Evolutionary conservation across 2,888 invertebrate genomes (phyloP).

Genomic region (Pinctada fucata): DNA sequence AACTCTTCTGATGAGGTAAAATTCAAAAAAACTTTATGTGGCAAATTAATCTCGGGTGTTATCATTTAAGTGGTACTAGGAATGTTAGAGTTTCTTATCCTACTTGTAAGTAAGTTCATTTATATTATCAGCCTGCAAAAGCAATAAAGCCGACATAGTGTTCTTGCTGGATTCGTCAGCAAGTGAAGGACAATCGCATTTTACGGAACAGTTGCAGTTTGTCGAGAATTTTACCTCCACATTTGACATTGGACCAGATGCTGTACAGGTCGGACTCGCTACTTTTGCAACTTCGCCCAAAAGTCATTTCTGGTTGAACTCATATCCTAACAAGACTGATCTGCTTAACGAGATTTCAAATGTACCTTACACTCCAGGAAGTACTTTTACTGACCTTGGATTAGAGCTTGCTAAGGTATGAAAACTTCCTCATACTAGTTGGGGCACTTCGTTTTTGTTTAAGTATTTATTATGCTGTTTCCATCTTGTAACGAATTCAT

Average conservation of each 20-base stretch:
- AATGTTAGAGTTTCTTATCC: no score
- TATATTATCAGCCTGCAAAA: conserved; percentile 40
- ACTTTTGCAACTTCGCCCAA: conserved; percentile 46
- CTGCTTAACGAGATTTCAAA: conserved; percentile 45
- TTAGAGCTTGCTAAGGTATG: conserved; percentile 42
- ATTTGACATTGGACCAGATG: conserved; percentile 53
- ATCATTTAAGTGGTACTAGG: no score
- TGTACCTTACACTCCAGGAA: conserved; percentile 45
- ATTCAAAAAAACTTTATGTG: no score
- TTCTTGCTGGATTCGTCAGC: conserved; percentile 58
- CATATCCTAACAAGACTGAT: conserved; percentile 41
- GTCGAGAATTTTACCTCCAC: conserved; percentile 52
- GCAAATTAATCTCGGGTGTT: no score
- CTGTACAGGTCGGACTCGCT: conserved; percentile 54
- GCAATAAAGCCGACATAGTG: conserved; percentile 56
- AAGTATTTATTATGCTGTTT: no score
- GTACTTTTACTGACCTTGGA: conserved; percentile 50
- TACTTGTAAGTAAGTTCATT: no score
- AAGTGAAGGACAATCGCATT: conserved; percentile 50
- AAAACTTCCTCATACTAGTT: no score
- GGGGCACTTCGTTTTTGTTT: no score
- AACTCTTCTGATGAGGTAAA: no score
- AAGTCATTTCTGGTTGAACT: conserved; percentile 54
- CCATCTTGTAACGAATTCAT: no score
- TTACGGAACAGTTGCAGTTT: conserved; percentile 56